Conservation (phyloP, 1,140 invertebrate genomes). For the Antheraea mylitta region DNA sequence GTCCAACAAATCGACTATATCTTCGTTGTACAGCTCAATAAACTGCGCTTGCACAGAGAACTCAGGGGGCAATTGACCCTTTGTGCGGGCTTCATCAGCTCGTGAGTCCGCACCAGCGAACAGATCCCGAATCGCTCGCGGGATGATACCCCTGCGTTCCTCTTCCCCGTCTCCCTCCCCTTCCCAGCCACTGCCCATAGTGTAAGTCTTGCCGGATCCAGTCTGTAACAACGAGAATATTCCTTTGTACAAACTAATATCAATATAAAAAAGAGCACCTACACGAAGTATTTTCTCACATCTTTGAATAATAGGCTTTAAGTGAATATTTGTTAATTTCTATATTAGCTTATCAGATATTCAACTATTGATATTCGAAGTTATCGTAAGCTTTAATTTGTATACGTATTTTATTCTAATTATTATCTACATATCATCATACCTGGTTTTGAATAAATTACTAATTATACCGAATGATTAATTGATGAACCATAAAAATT, state of each 20-base stretch:
- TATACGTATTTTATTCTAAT: too few species aligned
- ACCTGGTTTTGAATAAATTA: background rate
- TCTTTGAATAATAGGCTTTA: too few species aligned
- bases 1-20: constrained; percentile 95
- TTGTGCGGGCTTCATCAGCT: constrained; percentile 80
- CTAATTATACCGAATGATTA: too few species aligned
- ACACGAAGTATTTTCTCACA: too few species aligned
- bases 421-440: too few species aligned
- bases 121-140: constrained; percentile 94
- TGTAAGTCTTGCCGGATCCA: constrained; percentile 98
- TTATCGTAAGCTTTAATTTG: too few species aligned
- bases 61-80: constrained; percentile 84
- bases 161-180: constrained; percentile 85
- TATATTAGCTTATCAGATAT: too few species aligned
- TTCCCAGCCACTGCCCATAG: constrained; percentile 99
- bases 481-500: too few species aligned
- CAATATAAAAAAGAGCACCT: too few species aligned
- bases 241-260: background rate
- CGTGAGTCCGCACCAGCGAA: constrained; percentile 89
- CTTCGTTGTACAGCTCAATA: constrained; percentile 97
- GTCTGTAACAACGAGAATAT: constrained; percentile 80
- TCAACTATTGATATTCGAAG: too few species aligned
- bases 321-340: too few species aligned
- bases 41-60: constrained; percentile 93
- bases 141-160: constrained; percentile 89